These are phyloP conservation scores for Xestia ashworthii DNA, from an alignment of 2,888 invertebrate genomes.

Conservation along the genomic window DNA sequence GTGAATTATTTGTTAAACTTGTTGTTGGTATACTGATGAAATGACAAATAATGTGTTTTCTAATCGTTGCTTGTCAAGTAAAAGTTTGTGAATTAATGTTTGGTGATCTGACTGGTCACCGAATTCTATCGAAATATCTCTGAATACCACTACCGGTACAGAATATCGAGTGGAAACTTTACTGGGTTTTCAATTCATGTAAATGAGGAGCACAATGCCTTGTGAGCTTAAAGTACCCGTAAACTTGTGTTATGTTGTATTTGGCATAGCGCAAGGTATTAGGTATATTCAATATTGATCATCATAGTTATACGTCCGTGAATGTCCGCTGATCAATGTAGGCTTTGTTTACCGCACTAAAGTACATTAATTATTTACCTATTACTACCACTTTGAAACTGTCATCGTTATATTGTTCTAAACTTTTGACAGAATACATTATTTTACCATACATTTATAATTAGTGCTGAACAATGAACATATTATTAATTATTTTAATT, in stretches of 20 bases:
- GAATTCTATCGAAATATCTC: background rate
- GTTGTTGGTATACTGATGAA: too few relatives aligned
- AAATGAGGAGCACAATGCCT: conserved; percentile 10
- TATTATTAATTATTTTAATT: too few relatives aligned
- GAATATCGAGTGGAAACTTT: conserved; percentile 10
- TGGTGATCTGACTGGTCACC: too few relatives aligned
- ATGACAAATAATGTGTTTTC: too few relatives aligned
- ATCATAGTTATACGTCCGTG: background rate
- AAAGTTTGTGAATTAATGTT: too few relatives aligned
- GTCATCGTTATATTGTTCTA: background rate
- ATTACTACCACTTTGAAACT: background rate
- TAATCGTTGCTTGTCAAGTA: too few relatives aligned
- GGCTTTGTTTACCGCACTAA: background rate
- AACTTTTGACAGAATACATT: background rate
- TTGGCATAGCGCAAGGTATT: background rate
- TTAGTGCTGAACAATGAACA: background rate
- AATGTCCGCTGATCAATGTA: background rate
- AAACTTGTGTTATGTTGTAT: conserved; percentile 11
- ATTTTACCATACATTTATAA: background rate
- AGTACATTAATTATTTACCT: background rate
- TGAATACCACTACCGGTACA: background rate
- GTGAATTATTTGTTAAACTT: too few relatives aligned
- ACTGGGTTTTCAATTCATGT: conserved; percentile 17
- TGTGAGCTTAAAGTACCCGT: conserved; percentile 10
- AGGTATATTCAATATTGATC: conserved; percentile 23